These are phyloP conservation scores for Heteractis magnifica DNA, from an alignment of 92 coral and sea anemone species.

Conservation along the genomic window DNA sequence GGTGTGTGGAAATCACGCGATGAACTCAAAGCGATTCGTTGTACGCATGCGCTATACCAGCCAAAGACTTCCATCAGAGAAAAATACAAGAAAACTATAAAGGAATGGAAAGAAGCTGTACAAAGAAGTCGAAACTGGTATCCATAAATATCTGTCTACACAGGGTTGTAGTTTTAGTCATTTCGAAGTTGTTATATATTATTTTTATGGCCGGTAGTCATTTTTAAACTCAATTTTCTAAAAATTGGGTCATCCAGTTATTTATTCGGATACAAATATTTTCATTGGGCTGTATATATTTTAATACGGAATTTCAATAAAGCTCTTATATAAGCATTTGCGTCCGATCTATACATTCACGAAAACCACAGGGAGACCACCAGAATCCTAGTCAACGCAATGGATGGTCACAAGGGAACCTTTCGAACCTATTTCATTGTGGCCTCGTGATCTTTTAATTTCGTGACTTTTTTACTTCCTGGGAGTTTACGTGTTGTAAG, in stretches of 20 bases:
- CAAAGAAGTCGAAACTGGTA: conserved; percentile 85
- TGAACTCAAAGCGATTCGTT: conserved; percentile 91
- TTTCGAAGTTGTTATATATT: not conserved
- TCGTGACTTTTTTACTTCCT: conserved; percentile 11
- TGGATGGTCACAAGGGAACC: too few species aligned
- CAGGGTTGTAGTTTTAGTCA: not conserved
- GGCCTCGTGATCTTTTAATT: not conserved
- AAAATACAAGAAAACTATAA: conserved; percentile 51
- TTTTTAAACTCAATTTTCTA: not conserved
- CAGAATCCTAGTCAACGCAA: not conserved
- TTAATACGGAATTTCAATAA: not conserved
- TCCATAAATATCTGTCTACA: conserved; percentile 6
- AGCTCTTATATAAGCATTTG: not conserved
- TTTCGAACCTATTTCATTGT: too few species aligned
- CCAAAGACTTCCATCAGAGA: conserved; percentile 71
- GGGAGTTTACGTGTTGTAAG: not conserved
- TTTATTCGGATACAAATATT: not conserved
- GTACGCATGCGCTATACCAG: conserved; percentile 88
- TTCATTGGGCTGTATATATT: not conserved
- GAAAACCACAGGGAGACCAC: not conserved
- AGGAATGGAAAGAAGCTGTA: conserved; percentile 90
- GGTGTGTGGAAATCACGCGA: conserved; percentile 97
- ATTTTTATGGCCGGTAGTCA: not conserved
- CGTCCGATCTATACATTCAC: not conserved
- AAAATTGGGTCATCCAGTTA: not conserved